Base-by-base conservation (phyloP, 2,888 invertebrate genomes). In the Yponomeuta plumbellus region DNA sequence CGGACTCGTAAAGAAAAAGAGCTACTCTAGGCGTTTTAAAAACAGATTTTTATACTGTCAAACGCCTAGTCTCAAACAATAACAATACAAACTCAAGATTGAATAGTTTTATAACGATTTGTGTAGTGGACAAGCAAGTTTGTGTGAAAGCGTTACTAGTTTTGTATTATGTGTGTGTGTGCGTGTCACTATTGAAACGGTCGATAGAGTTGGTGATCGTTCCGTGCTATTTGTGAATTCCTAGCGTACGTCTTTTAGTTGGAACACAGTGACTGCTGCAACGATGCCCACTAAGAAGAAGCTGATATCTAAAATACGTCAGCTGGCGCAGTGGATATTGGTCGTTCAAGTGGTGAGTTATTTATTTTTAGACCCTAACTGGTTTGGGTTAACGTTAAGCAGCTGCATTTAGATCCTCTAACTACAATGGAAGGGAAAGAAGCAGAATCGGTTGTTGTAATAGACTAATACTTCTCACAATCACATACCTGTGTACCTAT, bases 201-300 rank as follows among this genome's bases (percentile, higher is more conserved):
- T 89, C 86, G 86, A 87, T 90, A 85, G 81, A 84, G 83, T 86
- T 85, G 74, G 81, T 84, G 85, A 81, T 83, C 81, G 83, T 83
- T 79, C 75, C 79, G 82, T 83, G 83, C 81, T 86, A 86, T 88
- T 86, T 86, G 85, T 88, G 86, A 82, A 85, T 85, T 83, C 79
- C 81, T 80, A 73, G 80, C 75, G 78, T 83, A 83, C n/a, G n/a
- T n/a, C 76, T 77, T 76, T 70, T 74, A 72, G 61, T 57, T 63
- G 64, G 61, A 59, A 34, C 26, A 69, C 66, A 68, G 67, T 57
- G 34, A 62, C 66, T 40, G 34, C 22, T 44, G 66, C 65, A 78
- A 88, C 78, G 77, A 91, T 90, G 91, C 91, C 90, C 73, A 85
- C 89, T 69, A 89, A 89, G 77, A 89, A 88, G 80, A 90, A 90